phyloP scores from a whole-genome alignment of 2,113 vertebrate genomes.

The Galbula dea region DNA sequence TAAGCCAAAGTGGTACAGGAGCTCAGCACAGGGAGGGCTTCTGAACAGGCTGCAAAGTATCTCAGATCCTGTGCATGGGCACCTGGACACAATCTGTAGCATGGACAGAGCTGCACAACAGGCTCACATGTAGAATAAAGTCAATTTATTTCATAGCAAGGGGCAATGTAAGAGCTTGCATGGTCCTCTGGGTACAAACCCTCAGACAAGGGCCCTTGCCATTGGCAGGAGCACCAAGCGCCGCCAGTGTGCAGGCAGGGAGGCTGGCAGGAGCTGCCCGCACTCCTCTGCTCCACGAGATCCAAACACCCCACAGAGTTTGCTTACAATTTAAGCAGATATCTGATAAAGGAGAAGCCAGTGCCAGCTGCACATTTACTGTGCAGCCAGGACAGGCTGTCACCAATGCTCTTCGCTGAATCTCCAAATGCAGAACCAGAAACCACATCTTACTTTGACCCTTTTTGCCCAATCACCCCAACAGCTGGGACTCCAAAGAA shows the following conservation, averaged over 20 bases:
- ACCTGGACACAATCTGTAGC: accelerated
- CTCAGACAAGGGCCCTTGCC: background rate
- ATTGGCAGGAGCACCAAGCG: accelerated
- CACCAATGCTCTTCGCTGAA: background rate
- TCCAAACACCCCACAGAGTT: background rate
- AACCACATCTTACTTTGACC: background rate
- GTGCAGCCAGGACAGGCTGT: background rate
- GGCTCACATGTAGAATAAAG: background rate
- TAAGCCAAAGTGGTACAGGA: background rate
- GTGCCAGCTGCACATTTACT: background rate
- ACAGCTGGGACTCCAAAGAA: background rate
- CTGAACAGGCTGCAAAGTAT: background rate
- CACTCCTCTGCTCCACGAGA: background rate
- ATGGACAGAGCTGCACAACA: background rate
- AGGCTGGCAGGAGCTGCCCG: background rate
- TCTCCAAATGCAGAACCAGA: background rate
- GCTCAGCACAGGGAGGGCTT: background rate
- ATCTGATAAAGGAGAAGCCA: background rate
- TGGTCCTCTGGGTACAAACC: background rate
- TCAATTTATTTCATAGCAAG: conserved; percentile 40
- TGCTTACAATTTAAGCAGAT: background rate
- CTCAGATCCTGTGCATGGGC: background rate
- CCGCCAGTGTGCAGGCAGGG: accelerated
- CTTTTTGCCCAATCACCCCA: background rate
- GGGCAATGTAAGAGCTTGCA: background rate